A percentile compares a stretch with the other conserved stretches of the same genome.
Conservation (phyloP, 2,888 invertebrate species). For the Choreutis nemorana region DNA sequence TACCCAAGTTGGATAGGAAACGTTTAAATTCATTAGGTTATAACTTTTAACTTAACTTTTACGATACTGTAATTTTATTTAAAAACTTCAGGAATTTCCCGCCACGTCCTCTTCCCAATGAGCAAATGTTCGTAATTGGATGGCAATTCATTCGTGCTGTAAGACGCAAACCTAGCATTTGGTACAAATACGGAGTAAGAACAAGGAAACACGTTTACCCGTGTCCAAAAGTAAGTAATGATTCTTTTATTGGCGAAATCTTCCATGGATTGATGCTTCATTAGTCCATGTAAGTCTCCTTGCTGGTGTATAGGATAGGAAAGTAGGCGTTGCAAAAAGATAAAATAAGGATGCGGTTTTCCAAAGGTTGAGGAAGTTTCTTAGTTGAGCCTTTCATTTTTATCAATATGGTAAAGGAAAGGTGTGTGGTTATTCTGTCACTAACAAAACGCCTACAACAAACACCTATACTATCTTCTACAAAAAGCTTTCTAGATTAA, state of each 20-base stretch:
- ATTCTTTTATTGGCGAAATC: not conserved
- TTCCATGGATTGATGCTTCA: not conserved
- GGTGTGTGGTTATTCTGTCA: no score
- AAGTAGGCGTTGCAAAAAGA: no score
- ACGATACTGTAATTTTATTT: not conserved
- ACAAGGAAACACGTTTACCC: constrained; percentile 12
- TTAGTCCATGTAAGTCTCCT: no score
- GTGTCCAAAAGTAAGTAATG: constrained; percentile 23
- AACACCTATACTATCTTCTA: no score
- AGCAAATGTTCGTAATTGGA: constrained; percentile 17
- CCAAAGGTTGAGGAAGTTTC: no score
- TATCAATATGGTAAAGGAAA: constrained; percentile 1
- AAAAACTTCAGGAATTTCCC: not conserved
- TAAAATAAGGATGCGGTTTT: no score
- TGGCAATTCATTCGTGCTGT: constrained; percentile 22
- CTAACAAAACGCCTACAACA: no score
- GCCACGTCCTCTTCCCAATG: constrained; percentile 2
- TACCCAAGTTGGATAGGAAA: no score
- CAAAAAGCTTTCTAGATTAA: no score
- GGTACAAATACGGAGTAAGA: constrained; percentile 20
- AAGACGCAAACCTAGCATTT: constrained; percentile 19
- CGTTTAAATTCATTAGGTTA: no score
- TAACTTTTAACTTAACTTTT: no score
- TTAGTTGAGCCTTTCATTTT: not conserved
- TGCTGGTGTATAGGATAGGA: no score